These are phyloP conservation scores for Tenthredo scrophulariae DNA, from an alignment of 2,888 invertebrate genomes.

Conservation along the genomic window DNA sequence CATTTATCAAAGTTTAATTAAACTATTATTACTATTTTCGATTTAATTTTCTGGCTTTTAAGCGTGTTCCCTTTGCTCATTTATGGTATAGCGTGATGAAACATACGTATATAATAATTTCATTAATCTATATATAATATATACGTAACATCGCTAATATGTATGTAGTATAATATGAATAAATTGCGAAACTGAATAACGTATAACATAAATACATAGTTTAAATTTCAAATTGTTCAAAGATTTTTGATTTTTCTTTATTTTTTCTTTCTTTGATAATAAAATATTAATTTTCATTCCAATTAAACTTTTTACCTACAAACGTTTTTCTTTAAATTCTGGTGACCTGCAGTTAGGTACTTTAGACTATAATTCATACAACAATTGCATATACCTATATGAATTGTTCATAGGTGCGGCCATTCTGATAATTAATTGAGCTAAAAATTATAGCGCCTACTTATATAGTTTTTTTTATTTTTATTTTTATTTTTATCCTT, in stretches of 20 bases:
- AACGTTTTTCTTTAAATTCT: constrained; percentile 52
- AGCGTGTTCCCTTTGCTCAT: not conserved
- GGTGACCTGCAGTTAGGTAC: constrained; percentile 14
- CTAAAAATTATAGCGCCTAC: constrained; percentile 37
- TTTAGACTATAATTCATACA: constrained; percentile 18
- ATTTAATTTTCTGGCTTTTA: not conserved
- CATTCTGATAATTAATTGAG: constrained; percentile 33
- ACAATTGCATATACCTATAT: not conserved
- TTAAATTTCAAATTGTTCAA: constrained; percentile 12
- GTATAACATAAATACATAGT: not conserved
- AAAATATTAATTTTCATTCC: constrained; percentile 47
- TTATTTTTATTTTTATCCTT: not conserved
- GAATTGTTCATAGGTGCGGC: not conserved
- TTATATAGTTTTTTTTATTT: constrained; percentile 21
- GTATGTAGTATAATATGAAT: not conserved
- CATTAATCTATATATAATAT: constrained; percentile 6
- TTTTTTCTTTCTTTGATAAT: not conserved
- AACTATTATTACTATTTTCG: not conserved
- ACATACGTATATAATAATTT: not conserved
- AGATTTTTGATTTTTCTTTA: constrained; percentile 25
- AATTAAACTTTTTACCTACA: constrained; percentile 56
- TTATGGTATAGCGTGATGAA: not conserved
- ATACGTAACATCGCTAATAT: constrained; percentile 15
- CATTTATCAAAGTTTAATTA: not conserved
- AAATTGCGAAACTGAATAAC: constrained; percentile 31